phyloP scores from a whole-genome alignment of 2,797 vertebrate genomes.

The Enteromius anoplus region DNA sequence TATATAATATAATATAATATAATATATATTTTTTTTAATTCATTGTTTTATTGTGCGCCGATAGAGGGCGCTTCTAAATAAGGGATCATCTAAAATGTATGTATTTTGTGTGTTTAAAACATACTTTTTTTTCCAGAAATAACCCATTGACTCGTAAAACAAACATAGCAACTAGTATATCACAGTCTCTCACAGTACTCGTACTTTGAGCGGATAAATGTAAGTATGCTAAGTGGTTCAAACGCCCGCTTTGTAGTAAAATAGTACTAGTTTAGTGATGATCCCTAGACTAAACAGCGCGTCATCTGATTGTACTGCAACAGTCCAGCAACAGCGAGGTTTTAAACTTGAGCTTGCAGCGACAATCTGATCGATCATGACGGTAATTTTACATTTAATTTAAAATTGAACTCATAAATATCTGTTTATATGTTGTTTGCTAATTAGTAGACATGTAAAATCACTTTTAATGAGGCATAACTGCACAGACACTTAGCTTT shows the following conservation, averaged over 20 bases:
- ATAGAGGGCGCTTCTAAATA: no score
- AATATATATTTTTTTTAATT: background rate
- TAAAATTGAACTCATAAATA: background rate
- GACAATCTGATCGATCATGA: slow-evolving; percentile 34
- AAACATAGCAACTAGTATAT: background rate
- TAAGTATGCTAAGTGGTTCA: background rate
- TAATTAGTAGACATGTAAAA: background rate
- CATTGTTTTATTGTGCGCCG: background rate
- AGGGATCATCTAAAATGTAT: background rate
- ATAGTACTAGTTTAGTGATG: slow-evolving; percentile 35
- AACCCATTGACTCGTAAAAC: background rate
- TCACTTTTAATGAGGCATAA: background rate
- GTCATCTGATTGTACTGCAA: background rate
- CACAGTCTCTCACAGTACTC: background rate
- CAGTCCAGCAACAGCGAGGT: background rate
- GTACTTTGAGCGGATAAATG: background rate
- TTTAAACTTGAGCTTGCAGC: background rate
- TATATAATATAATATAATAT: background rate
- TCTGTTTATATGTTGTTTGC: background rate
- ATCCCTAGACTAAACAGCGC: slow-evolving; percentile 44
- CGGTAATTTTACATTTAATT: slow-evolving; percentile 27
- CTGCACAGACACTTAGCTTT: slow-evolving; percentile 2
- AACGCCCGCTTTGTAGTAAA: background rate
- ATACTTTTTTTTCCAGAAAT: background rate
- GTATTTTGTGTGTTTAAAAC: background rate